A percentile compares a stretch with the other conserved stretches of the same genome.
These are phyloP conservation scores for Onychostruthus taczanowskii DNA, from an alignment of 2,113 vertebrate genomes.

Conservation along the genomic window DNA sequence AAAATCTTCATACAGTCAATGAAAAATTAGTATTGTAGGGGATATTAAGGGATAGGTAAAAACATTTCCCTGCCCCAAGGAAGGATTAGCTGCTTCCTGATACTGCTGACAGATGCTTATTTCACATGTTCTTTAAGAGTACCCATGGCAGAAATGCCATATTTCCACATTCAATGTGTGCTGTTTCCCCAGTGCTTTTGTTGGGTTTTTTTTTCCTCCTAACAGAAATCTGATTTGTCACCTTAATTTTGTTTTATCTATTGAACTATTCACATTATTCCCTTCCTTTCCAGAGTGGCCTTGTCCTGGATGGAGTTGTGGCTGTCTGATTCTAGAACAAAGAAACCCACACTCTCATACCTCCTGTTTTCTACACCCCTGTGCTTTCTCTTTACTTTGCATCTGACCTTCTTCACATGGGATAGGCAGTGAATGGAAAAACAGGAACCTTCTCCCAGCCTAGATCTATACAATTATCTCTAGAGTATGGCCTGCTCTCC, in stretches of 20 bases:
- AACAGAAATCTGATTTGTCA: not conserved
- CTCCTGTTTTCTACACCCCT: not conserved
- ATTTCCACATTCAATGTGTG: not conserved
- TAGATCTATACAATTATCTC: not conserved
- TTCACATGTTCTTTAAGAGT: not conserved
- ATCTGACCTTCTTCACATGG: not conserved
- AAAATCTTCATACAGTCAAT: not conserved
- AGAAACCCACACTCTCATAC: not conserved
- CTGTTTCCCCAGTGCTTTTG: not conserved
- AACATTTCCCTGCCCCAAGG: not conserved
- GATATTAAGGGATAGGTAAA: not conserved
- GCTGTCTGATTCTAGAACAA: not conserved
- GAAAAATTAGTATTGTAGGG: not conserved
- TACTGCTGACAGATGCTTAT: not conserved
- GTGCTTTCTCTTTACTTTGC: not conserved
- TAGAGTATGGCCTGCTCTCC: not conserved
- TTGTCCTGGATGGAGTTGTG: not conserved
- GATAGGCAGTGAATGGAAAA: not conserved
- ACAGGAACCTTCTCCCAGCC: not conserved
- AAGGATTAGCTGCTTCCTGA: not conserved
- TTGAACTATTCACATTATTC: not conserved
- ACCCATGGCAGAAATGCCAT: not conserved
- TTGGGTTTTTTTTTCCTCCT: not conserved
- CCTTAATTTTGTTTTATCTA: not conserved
- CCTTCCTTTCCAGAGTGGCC: not conserved